Percentiles rank a stretch among this genome's conserved stretches.
phyloP scores from a whole-genome alignment of 2,797 vertebrate genomes.

The Arremon brunneinucha region DNA sequence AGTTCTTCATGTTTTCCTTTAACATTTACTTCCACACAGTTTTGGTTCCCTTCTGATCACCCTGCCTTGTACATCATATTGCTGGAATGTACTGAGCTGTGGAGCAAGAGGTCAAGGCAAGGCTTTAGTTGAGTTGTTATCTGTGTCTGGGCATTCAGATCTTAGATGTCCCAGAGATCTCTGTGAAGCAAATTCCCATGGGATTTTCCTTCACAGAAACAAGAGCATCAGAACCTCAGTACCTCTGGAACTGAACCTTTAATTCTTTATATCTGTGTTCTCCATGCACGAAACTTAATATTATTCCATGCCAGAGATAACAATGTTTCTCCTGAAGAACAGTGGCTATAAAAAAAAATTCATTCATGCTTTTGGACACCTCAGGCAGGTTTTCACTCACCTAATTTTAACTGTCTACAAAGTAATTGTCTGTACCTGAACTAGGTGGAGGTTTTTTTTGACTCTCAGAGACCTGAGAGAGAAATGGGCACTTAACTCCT shows the following conservation, averaged over 20 bases:
- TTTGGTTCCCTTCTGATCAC: neutral
- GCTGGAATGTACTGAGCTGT: neutral
- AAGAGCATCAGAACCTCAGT: neutral
- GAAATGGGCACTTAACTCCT: neutral
- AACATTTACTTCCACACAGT: neutral
- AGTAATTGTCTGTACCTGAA: neutral
- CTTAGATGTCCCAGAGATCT: neutral
- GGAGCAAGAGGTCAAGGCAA: neutral
- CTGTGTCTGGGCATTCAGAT: neutral
- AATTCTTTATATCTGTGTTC: slow-evolving; percentile 3
- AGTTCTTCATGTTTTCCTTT: neutral
- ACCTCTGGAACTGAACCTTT: neutral
- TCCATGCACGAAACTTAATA: neutral
- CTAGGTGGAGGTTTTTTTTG: neutral
- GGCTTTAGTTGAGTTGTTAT: neutral
- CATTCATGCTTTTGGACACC: neutral
- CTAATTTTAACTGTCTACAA: neutral
- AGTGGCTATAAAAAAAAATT: neutral
- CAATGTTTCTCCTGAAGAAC: neutral
- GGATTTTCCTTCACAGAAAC: neutral
- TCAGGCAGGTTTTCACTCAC: neutral
- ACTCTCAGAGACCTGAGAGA: neutral
- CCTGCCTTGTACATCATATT: neutral
- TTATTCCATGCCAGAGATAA: neutral
- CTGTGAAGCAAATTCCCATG: neutral